Evolutionary conservation across 2,113 vertebrate species (phyloP), one percentile per base, ranked within the genome.

Genomic region (Melanerpes aurifrons): DNA sequence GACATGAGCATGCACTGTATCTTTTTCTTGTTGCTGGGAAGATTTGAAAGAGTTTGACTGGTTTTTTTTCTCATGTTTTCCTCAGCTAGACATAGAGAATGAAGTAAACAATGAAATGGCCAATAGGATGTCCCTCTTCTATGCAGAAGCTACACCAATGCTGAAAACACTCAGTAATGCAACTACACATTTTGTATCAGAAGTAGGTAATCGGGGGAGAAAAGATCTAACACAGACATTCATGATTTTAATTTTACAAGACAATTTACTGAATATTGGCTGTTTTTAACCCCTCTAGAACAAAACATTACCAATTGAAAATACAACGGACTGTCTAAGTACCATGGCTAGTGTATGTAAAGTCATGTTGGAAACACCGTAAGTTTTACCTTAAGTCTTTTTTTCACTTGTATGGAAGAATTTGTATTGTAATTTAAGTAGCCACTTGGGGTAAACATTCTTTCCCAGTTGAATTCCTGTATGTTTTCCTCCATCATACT

Each of bases 41-140:
- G 32, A 81, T 88, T 76, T 79, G 70, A 68, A 88, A 81, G 66
- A 68, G 37, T 32, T 86, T 58, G 78, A 68, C 67, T 96, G 81
- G 90, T 66, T 71, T 76, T 95, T 45, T 95, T 89, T 94, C 66
- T 88, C 54, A 53, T 96, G 28, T 93, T 94, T 90, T 94, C 70
- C 82, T 74, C 94, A 99, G 99, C 93, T 99, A 98, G 99, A 99
- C 96, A 99, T 99, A 82, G 99, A 99, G 97, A 99, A 97, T 73
- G 99, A 99, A 98, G 99, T 99, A 57, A 99, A 99, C 97, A 99
- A 99, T 21, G 99, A 99, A 97, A 99, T 99, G 99, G 99, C 99
- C 80, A 99, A 99, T 91, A 98, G 99, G 96, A 99, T 99, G 99
- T 99, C 99, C 86, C 98, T 99, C 64, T 99, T 99, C 96, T 99